These are phyloP conservation scores for Arrhamphus sclerolepis DNA, from an alignment of 2,797 vertebrate genomes.

Conservation along the genomic window DNA sequence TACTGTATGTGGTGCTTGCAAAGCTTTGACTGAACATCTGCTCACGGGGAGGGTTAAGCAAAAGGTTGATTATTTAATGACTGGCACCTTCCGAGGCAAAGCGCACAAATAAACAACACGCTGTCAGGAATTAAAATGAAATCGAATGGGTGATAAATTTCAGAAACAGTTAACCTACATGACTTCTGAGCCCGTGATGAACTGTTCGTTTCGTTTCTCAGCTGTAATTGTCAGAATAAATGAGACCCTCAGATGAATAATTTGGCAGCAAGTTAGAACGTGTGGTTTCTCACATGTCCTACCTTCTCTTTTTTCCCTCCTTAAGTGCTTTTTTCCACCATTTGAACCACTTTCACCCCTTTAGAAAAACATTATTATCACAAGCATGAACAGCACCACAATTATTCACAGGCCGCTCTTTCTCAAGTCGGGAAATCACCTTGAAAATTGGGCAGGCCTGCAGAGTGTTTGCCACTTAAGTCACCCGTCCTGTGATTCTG, in stretches of 20 bases:
- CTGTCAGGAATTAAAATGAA: neutral
- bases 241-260: conserved; percentile 62
- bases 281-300: conserved; percentile 70
- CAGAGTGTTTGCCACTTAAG: conserved; percentile 80
- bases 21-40: no score
- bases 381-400: conserved; percentile 80
- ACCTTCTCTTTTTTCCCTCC: conserved; percentile 32
- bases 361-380: conserved; percentile 84
- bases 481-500: conserved; percentile 58
- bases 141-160: neutral
- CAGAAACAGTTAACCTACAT: neutral
- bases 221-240: conserved; percentile 65
- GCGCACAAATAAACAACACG: neutral
- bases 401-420: conserved; percentile 79
- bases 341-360: conserved; percentile 77
- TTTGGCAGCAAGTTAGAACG: conserved; percentile 61
- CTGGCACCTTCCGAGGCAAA: neutral
- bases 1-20: no score
- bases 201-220: conserved; percentile 15
- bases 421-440: conserved; percentile 84
- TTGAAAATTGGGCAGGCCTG: conserved; percentile 84
- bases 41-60: no score
- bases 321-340: conserved; percentile 74
- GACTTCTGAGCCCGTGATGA: neutral
- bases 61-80: conserved; percentile 1